A percentile compares a stretch with the other conserved stretches of the same genome.
Conservation (phyloP, 2,888 invertebrate species). For the Noctua janthe region DNA sequence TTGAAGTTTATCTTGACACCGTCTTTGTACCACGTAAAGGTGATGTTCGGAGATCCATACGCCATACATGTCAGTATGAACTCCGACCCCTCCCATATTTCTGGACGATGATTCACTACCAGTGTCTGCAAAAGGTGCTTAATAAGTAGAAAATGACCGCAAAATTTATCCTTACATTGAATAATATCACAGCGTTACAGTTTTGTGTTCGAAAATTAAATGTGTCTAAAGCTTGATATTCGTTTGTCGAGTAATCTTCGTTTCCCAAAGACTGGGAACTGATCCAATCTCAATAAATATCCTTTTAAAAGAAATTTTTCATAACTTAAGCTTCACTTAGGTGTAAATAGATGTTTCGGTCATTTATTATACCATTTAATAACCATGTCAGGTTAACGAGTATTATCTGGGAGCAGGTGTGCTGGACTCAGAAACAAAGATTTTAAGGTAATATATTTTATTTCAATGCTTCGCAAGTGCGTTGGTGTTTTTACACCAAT, state of each 20-base stretch:
- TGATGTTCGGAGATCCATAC: slow-evolving; percentile 93
- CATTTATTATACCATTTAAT: neutral
- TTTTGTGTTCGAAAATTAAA: neutral
- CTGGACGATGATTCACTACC: slow-evolving; percentile 85
- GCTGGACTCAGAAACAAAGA: no score
- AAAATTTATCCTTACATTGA: neutral
- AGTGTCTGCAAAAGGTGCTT: slow-evolving; percentile 73
- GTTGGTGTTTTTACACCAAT: no score
- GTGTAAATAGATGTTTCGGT: neutral
- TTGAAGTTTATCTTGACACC: slow-evolving; percentile 94
- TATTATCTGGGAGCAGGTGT: no score
- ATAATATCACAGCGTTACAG: neutral
- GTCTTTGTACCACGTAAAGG: slow-evolving; percentile 96
- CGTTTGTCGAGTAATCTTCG: neutral
- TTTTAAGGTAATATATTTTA: no score
- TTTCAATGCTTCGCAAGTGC: no score
- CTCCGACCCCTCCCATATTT: slow-evolving; percentile 93
- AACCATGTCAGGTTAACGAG: neutral
- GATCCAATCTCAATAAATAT: slow-evolving; percentile 3
- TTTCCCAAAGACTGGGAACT: neutral
- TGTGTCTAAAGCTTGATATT: neutral
- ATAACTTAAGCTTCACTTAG: neutral
- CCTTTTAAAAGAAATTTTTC: neutral
- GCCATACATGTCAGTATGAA: slow-evolving; percentile 95
- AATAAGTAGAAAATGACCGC: neutral